Percentiles rank a stretch among this genome's conserved stretches.
Evolutionary conservation across 2,888 invertebrate genomes (phyloP).

Genomic region (Bombylius discolor): DNA sequence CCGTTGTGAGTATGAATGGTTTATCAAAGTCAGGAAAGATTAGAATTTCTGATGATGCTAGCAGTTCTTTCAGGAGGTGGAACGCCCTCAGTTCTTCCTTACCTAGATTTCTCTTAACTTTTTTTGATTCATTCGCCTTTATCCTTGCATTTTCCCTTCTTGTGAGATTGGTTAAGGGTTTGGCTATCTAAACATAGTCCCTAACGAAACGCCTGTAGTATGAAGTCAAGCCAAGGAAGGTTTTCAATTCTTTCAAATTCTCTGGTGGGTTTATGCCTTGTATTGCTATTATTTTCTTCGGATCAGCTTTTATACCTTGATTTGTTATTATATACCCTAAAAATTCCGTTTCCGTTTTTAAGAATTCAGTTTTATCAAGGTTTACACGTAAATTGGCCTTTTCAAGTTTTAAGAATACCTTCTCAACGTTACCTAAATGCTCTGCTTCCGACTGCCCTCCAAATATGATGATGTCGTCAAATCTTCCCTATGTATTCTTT

Average conservation of each 20-base stretch:
- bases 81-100: no score
- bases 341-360: background rate
- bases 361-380: background rate
- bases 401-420: no score
- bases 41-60: background rate
- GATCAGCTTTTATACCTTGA: background rate
- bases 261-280: background rate
- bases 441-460: no score
- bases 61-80: background rate
- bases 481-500: background rate
- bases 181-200: conserved; percentile 12
- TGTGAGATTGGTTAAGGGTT: background rate
- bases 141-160: background rate
- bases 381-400: background rate
- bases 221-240: background rate
- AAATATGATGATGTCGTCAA: no score
- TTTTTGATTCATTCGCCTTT: conserved; percentile 3
- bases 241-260: background rate
- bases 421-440: no score
- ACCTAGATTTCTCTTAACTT: conserved; percentile 3
- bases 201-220: conserved; percentile 8
- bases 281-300: background rate
- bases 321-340: background rate
- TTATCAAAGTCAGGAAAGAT: background rate
- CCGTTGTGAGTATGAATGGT: conserved; percentile 2